Percentiles rank a stretch among this genome's conserved stretches.
Conservation (phyloP, 2,113 vertebrate species). For the Aythya baeri region DNA sequence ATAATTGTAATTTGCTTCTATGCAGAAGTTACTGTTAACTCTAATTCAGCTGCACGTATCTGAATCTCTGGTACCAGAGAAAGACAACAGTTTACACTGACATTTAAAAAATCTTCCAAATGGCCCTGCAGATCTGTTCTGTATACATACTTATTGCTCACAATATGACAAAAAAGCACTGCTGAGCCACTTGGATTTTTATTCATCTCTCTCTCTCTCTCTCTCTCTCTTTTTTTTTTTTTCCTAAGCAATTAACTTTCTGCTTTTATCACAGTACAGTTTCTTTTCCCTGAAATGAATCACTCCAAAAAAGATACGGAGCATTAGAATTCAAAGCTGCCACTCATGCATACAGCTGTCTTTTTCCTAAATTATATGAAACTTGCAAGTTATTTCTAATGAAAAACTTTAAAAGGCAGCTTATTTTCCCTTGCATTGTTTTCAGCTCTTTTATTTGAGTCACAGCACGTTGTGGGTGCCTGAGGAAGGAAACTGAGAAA, state of each 20-base stretch:
- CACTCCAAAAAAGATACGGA: slow-evolving; percentile 21
- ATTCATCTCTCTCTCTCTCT: neutral
- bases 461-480: neutral
- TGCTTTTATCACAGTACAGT: slow-evolving; percentile 23
- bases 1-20: neutral
- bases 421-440: slow-evolving; percentile 1
- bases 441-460: neutral
- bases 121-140: slow-evolving; percentile 8
- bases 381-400: slow-evolving; percentile 21
- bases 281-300: slow-evolving; percentile 46
- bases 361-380: neutral
- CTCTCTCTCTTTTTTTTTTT: neutral
- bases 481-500: neutral
- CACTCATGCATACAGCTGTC: slow-evolving; percentile 19
- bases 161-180: slow-evolving; percentile 42
- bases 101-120: slow-evolving; percentile 22
- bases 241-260: slow-evolving; percentile 21
- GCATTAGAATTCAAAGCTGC: slow-evolving; percentile 43
- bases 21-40: neutral
- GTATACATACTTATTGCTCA: neutral
- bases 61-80: neutral
- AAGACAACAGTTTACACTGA: neutral
- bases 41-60: neutral
- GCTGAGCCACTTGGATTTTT: slow-evolving; percentile 9
- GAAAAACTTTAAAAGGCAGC: slow-evolving; percentile 1